Conservation (phyloP, 2,113 vertebrate species). For the Chauna torquata region DNA sequence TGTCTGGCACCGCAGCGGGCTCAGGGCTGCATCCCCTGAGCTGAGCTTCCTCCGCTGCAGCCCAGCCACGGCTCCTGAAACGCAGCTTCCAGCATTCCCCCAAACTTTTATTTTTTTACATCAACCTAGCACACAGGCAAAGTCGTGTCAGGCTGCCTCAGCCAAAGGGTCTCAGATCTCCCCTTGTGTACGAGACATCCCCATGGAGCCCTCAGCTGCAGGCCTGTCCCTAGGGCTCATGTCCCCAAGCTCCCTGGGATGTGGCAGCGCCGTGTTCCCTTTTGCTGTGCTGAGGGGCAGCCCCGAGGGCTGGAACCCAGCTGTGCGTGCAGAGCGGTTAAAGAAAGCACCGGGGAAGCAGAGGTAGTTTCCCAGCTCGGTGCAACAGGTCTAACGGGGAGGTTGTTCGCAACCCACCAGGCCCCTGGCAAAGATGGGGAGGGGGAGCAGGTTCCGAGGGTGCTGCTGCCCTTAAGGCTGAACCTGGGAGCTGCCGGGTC, state of each 20-base stretch:
- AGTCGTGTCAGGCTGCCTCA: background rate
- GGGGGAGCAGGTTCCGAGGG: background rate
- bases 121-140: background rate
- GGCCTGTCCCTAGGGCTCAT: background rate
- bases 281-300: rapidly evolving
- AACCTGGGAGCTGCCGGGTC: background rate
- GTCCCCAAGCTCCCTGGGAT: rapidly evolving
- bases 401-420: background rate
- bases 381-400: rapidly evolving
- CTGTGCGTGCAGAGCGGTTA: rapidly evolving
- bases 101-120: constrained; percentile 13
- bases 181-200: background rate
- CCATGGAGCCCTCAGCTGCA: background rate
- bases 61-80: background rate
- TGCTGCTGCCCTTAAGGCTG: background rate
- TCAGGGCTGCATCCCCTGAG: too few species aligned
- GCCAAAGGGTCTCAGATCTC: background rate
- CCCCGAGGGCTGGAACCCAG: rapidly evolving
- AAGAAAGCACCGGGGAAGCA: background rate
- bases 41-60: background rate
- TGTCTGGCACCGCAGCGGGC: rapidly evolving
- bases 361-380: background rate
- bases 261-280: background rate
- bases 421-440: background rate
- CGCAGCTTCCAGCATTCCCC: rapidly evolving